A percentile compares a stretch with the other conserved stretches of the same genome.
phyloP scores from a whole-genome alignment of 2,797 vertebrate genomes.

The Eulemur coronatus region DNA sequence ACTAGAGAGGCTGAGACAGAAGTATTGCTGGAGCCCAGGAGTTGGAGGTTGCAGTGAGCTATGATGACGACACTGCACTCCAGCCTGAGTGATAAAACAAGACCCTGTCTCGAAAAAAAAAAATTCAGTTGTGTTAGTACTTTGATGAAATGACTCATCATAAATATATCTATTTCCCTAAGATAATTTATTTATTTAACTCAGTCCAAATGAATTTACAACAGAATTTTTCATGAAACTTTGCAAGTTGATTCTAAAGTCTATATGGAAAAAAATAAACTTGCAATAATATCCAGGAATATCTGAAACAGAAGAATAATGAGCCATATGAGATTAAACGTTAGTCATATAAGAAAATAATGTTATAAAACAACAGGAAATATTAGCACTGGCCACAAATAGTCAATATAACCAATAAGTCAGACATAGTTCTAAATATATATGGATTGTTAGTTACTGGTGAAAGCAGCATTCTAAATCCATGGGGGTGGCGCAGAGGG shows the following conservation, averaged over 20 bases:
- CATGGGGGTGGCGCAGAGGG: too few species aligned
- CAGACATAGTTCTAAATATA: neutral
- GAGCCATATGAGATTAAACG: neutral
- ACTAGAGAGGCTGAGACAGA: neutral
- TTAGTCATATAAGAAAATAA: neutral
- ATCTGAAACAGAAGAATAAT: neutral
- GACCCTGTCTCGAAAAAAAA: neutral
- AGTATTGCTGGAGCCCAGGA: neutral
- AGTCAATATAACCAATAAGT: neutral
- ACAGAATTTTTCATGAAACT: neutral
- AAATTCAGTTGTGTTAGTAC: neutral
- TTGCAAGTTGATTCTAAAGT: neutral
- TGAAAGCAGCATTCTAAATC: neutral
- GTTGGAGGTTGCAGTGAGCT: neutral
- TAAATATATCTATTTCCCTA: neutral
- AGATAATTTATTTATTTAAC: neutral
- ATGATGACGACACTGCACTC: neutral
- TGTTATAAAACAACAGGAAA: neutral
- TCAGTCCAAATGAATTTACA: neutral
- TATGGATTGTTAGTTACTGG: neutral
- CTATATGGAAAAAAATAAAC: neutral
- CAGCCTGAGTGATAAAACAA: neutral
- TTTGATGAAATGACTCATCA: neutral
- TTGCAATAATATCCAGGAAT: neutral
- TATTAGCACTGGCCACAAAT: neutral